These are phyloP conservation scores for Gallirallus australis DNA, from an alignment of 2,797 vertebrate genomes.

Conservation along the genomic window DNA sequence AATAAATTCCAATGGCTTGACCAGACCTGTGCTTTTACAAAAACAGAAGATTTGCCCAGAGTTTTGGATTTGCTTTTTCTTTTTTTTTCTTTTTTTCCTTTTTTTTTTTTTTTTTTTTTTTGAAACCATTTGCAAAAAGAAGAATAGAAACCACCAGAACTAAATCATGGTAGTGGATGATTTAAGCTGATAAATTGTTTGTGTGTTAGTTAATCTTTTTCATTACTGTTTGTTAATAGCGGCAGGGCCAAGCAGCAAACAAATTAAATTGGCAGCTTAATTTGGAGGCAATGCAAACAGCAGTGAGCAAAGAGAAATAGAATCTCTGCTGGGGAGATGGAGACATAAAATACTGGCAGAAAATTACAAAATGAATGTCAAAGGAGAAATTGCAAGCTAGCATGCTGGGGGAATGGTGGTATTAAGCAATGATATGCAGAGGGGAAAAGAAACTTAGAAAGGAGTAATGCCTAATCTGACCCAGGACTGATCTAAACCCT, in stretches of 20 bases:
- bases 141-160: background rate
- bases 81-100: background rate
- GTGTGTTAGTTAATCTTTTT: constrained; percentile 45
- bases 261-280: constrained; percentile 53
- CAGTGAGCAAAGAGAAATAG: constrained; percentile 28
- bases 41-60: background rate
- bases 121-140: background rate
- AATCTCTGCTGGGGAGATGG: background rate
- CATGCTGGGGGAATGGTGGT: background rate
- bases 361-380: constrained; percentile 26
- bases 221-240: constrained; percentile 33
- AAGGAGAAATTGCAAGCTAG: constrained; percentile 4
- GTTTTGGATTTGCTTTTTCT: background rate
- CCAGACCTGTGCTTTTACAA: background rate
- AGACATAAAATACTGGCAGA: constrained; percentile 49
- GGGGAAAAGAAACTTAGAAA: background rate
- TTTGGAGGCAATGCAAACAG: constrained; percentile 28
- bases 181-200: background rate
- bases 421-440: constrained; percentile 11
- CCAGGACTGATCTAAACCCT: background rate
- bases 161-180: background rate
- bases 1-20: background rate
- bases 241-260: constrained; percentile 19
- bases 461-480: background rate
- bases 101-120: background rate